phyloP scores from a whole-genome alignment of 2,797 vertebrate species.

The Loriculus beryllinus region DNA sequence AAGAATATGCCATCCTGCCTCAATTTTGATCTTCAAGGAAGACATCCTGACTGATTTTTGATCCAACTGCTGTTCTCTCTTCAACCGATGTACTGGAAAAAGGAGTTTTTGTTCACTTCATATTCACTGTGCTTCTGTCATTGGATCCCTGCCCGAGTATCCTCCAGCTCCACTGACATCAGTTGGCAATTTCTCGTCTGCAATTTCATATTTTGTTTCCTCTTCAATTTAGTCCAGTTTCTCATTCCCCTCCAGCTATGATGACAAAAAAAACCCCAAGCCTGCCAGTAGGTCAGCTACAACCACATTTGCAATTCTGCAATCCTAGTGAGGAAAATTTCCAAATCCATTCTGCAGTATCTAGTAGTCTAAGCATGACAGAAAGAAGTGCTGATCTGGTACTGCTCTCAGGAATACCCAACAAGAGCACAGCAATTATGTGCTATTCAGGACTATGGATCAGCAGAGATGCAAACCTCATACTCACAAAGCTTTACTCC shows the following conservation, averaged over 20 bases:
- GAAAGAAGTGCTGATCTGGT: not conserved
- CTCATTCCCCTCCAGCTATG: not conserved
- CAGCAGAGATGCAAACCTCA: not conserved
- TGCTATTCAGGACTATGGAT: not conserved
- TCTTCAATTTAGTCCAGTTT: slow-evolving; percentile 1
- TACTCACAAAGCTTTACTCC: not conserved
- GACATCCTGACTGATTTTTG: slow-evolving; percentile 66
- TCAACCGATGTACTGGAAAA: slow-evolving; percentile 49
- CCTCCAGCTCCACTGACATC: slow-evolving; percentile 53
- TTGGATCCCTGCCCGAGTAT: slow-evolving; percentile 64
- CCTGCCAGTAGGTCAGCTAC: not conserved
- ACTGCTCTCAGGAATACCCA: not conserved
- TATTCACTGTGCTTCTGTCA: slow-evolving; percentile 60
- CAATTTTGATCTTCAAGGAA: slow-evolving; percentile 61
- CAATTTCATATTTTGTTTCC: slow-evolving; percentile 67
- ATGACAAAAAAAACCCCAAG: not conserved
- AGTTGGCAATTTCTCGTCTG: slow-evolving; percentile 51
- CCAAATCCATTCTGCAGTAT: not conserved
- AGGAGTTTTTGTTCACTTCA: slow-evolving; percentile 65
- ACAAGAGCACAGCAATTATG: not conserved
- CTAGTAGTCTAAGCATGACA: not conserved
- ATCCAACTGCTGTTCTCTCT: slow-evolving; percentile 53
- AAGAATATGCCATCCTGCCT: slow-evolving; percentile 44
- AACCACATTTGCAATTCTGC: slow-evolving; percentile 7
- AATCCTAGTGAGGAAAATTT: not conserved